Base-by-base conservation (phyloP, 1,140 invertebrate genomes). In the Tetragnatha versicolor region DNA sequence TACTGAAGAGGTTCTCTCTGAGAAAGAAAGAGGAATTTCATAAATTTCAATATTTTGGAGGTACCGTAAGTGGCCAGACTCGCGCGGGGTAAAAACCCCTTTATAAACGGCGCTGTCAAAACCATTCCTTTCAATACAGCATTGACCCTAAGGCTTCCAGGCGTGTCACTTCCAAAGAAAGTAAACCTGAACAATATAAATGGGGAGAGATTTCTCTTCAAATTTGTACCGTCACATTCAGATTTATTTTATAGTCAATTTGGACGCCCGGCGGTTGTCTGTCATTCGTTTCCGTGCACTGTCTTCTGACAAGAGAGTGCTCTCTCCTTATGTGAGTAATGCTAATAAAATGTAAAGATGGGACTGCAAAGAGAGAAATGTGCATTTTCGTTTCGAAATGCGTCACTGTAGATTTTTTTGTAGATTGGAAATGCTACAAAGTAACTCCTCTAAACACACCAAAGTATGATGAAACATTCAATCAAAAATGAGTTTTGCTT, bases 181-280 rank as follows among this genome's bases (percentile, higher is more conserved):
- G 49, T 61, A 61, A 61, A 73, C 45, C 29, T 61, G 20, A 47
- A 75, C 39, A n/a, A 33, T 29, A 75, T 49, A 75, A 61, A 75
- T n/a, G 25, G 60, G 61, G 31, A 25, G 39, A 35, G 33, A 61
- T 61, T 75, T 58, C 33, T 72, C 53, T 61, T 33, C 25, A 27
- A 75, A 61, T 75, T 75, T 61, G 42, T 63, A 61, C 25, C 25
- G 33, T 63, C 39, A 61, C 60, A 45, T 60, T 61, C 55, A 75
- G 55, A 75, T 75, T 75, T 75, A 75, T 61, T 75, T 75, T 75
- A 60, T 75, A 63, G 55, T 45, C 55, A 61, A 60, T 75, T 75
- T 63, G 35, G 53, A 22, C 22, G 58, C 55, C 37, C 61, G 35
- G 27, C 37, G 39, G 25, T 75, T 75, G 70, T 31, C 55, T 35